phyloP scores from a whole-genome alignment of 2,888 invertebrate species.

The Tipula vernalis region DNA sequence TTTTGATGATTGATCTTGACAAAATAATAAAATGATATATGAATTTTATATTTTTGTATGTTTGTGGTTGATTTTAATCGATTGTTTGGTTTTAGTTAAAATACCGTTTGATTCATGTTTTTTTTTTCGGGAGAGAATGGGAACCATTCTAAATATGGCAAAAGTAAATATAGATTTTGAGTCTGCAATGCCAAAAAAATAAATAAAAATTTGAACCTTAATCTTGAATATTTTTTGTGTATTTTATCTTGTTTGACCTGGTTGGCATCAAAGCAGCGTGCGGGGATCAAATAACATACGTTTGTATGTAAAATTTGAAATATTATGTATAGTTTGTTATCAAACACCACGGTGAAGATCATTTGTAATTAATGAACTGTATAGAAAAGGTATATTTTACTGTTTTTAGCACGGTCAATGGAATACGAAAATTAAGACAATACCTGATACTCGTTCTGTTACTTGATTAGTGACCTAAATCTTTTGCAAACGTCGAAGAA shows the following conservation, averaged over 20 bases:
- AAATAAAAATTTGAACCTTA: not conserved
- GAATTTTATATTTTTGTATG: not conserved
- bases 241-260: not conserved
- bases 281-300: not conserved
- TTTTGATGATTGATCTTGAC: slow-evolving; percentile 4
- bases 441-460: too few relatives aligned
- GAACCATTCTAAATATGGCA: not conserved
- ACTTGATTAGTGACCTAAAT: too few relatives aligned
- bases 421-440: too few relatives aligned
- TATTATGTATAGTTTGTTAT: too few relatives aligned
- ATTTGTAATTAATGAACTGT: too few relatives aligned
- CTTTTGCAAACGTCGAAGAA: too few relatives aligned
- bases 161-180: not conserved
- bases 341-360: too few relatives aligned
- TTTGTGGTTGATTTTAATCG: not conserved
- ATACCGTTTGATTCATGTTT: not conserved
- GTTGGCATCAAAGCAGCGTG: not conserved
- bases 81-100: not conserved
- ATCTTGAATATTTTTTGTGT: not conserved
- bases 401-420: too few relatives aligned
- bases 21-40: slow-evolving; percentile 4
- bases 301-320: too few relatives aligned
- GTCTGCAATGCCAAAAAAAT: not conserved
- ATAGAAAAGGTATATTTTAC: too few relatives aligned
- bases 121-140: not conserved